Percentiles rank a stretch among this genome's conserved stretches.
Conservation (phyloP, 2,888 invertebrate species). For the Sisyra nigra region DNA sequence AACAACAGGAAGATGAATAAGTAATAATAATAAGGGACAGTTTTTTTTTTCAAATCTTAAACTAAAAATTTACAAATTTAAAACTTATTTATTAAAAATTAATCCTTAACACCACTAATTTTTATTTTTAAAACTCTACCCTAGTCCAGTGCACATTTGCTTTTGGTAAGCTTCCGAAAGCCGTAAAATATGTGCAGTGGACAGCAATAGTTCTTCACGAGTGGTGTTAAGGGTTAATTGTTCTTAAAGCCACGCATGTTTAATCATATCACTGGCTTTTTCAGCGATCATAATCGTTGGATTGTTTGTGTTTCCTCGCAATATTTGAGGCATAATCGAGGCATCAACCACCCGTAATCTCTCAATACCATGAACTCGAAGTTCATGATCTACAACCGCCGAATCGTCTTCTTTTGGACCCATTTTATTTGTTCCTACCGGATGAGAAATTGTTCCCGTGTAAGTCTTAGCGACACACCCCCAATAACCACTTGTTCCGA, state of each 20-base stretch:
- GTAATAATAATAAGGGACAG: no score
- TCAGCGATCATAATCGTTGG: slow-evolving; percentile 28
- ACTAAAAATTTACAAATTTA: no score
- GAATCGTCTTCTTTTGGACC: slow-evolving; percentile 40
- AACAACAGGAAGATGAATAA: no score
- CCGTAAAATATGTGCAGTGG: no score
- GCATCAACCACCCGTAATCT: slow-evolving; percentile 49
- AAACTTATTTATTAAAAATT: no score
- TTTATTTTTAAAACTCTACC: no score
- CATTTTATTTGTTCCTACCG: slow-evolving; percentile 55
- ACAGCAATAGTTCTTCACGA: no score
- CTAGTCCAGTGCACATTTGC: no score
- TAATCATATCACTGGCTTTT: slow-evolving; percentile 26
- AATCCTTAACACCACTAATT: no score
- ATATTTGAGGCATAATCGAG: slow-evolving; percentile 46
- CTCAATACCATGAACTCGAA: slow-evolving; percentile 44
- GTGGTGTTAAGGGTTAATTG: no score
- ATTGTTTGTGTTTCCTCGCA: slow-evolving; percentile 29
- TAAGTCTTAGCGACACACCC: slow-evolving; percentile 44
- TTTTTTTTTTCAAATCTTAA: no score
- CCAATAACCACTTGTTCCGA: slow-evolving; percentile 50
- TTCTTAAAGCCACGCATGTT: slow-evolving; percentile 11
- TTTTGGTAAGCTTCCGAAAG: no score
- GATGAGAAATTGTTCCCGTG: slow-evolving; percentile 54
- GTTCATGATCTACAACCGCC: slow-evolving; percentile 47